Base-by-base conservation (phyloP, 2,113 vertebrate species). In the Arizona elegans region DNA sequence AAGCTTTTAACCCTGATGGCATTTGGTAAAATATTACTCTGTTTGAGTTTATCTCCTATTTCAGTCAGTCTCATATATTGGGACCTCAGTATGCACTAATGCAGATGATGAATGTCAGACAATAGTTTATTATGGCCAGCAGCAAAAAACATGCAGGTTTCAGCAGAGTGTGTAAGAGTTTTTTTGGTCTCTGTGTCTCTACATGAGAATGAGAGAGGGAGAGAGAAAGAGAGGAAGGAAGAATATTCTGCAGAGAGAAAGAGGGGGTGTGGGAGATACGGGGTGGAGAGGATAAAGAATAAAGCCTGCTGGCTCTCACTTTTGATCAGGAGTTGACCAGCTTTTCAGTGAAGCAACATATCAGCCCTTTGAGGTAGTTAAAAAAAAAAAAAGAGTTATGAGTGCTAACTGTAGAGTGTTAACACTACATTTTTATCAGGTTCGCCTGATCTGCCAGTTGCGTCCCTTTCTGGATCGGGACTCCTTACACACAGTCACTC, bases 61-160 rank as follows among this genome's bases (percentile, higher is more conserved):
- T 86, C 95, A 94, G 95, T 96, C 96, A 91, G 10, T 91, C 91
- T 94, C 95, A 90, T 24, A 94, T 95, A 94, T 92, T 95, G 93
- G 92, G 93, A 95, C 94, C 94, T 86, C 91, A 95, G 94, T 92
- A 90, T 91, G 93, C 87, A 91, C 92, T 95, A 95, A 95, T 95
- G 93, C 89, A 95, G 43, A 94, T 95, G 95, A 53, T 0, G 0
- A 93, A 93, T 96, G 95, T 96, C 95, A 96, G 93, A 47, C 92
- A 95, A 93, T 93, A 90, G 43, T 93, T 96, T 96, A 95, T 96
- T 96, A 96, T 96, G 95, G 96, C 96, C 95, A 96, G 93, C 95
- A 96, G 96, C 97, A 96, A 97, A 96, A 95, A 95, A 92, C 93
- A 91, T 94, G 96, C 96, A 96, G 94, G 94, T 96, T 95, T 96